A percentile compares a stretch with the other conserved stretches of the same genome.
phyloP scores from a whole-genome alignment of 2,888 invertebrate genomes.

The Schrankia costaestrigalis region DNA sequence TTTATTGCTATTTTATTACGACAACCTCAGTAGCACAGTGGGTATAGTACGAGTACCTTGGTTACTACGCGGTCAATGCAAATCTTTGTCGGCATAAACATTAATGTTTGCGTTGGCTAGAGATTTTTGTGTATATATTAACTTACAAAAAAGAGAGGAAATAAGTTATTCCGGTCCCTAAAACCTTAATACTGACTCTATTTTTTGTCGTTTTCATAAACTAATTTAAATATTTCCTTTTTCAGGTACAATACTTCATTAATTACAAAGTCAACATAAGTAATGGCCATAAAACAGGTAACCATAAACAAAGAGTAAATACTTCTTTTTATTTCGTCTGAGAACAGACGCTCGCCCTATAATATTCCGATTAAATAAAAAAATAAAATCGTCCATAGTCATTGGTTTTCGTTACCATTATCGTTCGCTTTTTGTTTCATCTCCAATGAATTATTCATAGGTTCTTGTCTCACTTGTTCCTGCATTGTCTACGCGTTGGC shows the following conservation, averaged over 20 bases:
- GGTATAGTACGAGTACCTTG: too few species aligned
- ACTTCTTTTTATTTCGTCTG: constrained; percentile 38
- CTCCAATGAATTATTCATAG: constrained; percentile 67
- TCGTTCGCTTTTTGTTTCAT: constrained; percentile 50
- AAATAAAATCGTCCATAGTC: constrained; percentile 44
- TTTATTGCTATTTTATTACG: too few species aligned
- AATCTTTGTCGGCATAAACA: too few species aligned
- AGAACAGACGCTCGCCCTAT: constrained; percentile 50
- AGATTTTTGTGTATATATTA: too few species aligned
- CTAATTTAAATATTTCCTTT: constrained; percentile 13
- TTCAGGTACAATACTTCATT: constrained; percentile 18
- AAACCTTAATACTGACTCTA: too few species aligned
- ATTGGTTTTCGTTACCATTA: constrained; percentile 49
- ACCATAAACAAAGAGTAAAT: constrained; percentile 36
- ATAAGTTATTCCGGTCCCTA: too few species aligned
- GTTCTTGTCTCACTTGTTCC: constrained; percentile 64
- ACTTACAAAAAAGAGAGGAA: too few species aligned
- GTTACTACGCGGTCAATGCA: too few species aligned
- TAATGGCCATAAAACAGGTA: constrained; percentile 40
- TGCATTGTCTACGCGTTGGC: constrained; percentile 73
- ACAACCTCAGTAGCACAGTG: too few species aligned
- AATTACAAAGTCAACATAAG: constrained; percentile 22
- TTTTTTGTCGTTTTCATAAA: too few species aligned
- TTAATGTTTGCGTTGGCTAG: too few species aligned
- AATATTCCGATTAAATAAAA: constrained; percentile 53